These are phyloP conservation scores for Lycorma delicatula DNA, from an alignment of 1,140 invertebrate species.

Conservation along the genomic window DNA sequence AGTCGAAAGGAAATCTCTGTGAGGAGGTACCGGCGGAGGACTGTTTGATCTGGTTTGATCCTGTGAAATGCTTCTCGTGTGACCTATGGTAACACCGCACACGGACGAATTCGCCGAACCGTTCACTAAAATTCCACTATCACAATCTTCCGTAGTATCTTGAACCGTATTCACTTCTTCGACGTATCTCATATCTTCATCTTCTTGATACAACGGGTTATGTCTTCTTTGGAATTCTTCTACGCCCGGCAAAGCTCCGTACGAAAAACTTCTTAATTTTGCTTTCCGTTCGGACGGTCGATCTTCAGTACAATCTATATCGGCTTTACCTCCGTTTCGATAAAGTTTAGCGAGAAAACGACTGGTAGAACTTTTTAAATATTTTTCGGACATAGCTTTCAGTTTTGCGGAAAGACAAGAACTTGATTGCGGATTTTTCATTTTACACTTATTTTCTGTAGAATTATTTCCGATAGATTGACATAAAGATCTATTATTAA, in stretches of 20 bases:
- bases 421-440: conserved; percentile 10
- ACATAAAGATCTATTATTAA: no score
- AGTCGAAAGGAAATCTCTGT: conserved; percentile 26
- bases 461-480: no score
- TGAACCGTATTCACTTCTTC: background rate
- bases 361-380: conserved; percentile 55
- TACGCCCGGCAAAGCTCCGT: conserved; percentile 59
- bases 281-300: conserved; percentile 41
- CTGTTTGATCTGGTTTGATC: background rate
- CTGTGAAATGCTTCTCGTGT: conserved; percentile 10
- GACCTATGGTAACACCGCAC: conserved; percentile 39
- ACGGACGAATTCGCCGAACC: conserved; percentile 58
- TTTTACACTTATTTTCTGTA: background rate
- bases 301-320: conserved; percentile 33
- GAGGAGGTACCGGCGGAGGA: conserved; percentile 20
- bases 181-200: conserved; percentile 16
- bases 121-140: conserved; percentile 66
- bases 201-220: conserved; percentile 47
- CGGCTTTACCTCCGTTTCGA: conserved; percentile 36
- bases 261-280: conserved; percentile 63
- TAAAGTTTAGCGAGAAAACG: conserved; percentile 59
- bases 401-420: conserved; percentile 56
- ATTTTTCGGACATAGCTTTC: conserved; percentile 57
- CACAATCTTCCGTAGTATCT: conserved; percentile 49
- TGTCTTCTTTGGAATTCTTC: conserved; percentile 58